Base-by-base conservation (phyloP, 2,113 vertebrate genomes). In the Barnardius zonarius region DNA sequence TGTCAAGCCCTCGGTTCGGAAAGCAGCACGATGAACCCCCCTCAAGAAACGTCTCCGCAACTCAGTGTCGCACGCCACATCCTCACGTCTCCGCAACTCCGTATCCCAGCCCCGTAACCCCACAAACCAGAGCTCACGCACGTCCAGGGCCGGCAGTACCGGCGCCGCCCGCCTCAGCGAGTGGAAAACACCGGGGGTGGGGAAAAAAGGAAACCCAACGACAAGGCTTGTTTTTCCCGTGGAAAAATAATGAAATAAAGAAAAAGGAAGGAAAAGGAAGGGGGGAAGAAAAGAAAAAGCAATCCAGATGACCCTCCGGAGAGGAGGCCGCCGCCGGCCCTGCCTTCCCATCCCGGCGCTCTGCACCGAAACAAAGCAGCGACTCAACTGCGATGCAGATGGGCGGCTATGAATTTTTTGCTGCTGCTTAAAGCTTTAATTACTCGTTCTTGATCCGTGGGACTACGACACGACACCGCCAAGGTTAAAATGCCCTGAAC, bases 401-500 rank as follows among this genome's bases (percentile, higher is more conserved):
- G 96, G 97, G 96, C 92, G 85, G 92, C 97, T 92, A 84, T 95
- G 97, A 95, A 97, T 98, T 98, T 98, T 98, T 95, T 97, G 97
- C 97, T 95, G 98, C 97, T 97, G 97, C 96, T 98, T 97, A 96
- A 97, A 97, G 97, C 98, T 98, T 97, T 98, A 98, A 98, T 98
- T 98, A 98, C 98, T 98, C 97, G 97, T 97, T 97, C 98, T 98
- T 97, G 98, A 98, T 98, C 98, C 97, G 83, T 97, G 97, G 98
- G 97, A 98, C 98, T 97, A 98, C 93, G 96, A 98, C 97, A 98
- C 96, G 96, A 98, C 97, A 98, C 97, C 95, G 91, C 98, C 98
- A 98, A 98, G 98, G 98, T 98, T 98, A 98, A 98, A 98, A 98
- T 98, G 98, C 97, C 97, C 98, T 92, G 96, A 98, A 98, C 97